Evolutionary conservation across 1,140 invertebrate genomes (phyloP).

Genomic region (Bombus waltoni): DNA sequence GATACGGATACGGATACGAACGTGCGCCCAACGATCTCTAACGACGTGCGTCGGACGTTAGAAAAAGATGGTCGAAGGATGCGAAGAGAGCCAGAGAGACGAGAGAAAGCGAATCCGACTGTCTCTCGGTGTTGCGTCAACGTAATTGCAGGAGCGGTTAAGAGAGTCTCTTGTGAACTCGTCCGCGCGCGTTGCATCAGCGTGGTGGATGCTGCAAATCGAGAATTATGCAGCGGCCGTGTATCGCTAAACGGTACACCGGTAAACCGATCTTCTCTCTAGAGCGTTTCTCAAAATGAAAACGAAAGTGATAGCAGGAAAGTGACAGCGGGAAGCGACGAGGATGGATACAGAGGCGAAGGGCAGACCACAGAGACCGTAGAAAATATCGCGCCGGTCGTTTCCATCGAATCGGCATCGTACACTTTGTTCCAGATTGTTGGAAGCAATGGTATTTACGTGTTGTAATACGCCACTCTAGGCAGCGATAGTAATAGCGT

Average conservation of each 20-base stretch:
- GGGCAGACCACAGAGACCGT: too few relatives aligned
- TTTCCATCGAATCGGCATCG: too few relatives aligned
- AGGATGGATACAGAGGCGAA: too few relatives aligned
- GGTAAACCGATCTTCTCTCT: neutral
- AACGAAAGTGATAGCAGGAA: neutral
- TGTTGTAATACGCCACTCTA: too few relatives aligned
- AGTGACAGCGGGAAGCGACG: too few relatives aligned
- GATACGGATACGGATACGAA: neutral
- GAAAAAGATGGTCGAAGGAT: neutral
- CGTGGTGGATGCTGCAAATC: conserved; percentile 19
- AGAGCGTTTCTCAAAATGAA: neutral
- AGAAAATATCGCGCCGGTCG: too few relatives aligned
- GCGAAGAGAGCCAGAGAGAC: conserved; percentile 45
- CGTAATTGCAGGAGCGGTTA: conserved; percentile 58
- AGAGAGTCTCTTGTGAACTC: conserved; percentile 30
- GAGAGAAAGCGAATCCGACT: conserved; percentile 62
- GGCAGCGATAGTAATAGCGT: too few relatives aligned
- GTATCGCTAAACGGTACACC: neutral
- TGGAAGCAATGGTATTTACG: too few relatives aligned
- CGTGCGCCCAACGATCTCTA: neutral
- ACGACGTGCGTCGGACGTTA: neutral
- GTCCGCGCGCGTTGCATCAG: conserved; percentile 32
- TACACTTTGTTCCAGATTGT: too few relatives aligned
- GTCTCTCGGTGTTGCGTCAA: conserved; percentile 61
- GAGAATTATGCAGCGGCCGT: neutral